Evolutionary conservation across 2,888 invertebrate genomes (phyloP), one percentile per base, ranked within the genome.

Genomic region (Noctuana brunneofusca): DNA sequence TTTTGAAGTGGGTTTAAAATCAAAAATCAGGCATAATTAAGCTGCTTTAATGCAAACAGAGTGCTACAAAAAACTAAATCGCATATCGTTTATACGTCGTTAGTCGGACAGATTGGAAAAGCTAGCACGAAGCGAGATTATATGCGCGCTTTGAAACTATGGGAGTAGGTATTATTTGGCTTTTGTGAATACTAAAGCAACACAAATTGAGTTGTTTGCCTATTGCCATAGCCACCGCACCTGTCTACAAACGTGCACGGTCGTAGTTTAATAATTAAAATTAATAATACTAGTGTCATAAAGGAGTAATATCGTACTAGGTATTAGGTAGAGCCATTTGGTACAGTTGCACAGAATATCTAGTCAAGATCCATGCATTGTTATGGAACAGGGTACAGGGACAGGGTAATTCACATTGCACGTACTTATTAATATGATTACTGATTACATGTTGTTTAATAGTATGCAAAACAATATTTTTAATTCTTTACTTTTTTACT

Each of bases 111-210:
- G n/a, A 52, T 12, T 1, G 43, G 38, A n/a, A 55, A 49, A 67
- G 69, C 65, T 69, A 64, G 64, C 58, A 60, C 62, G 64, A 63
- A 58, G 63, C 54, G 68, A 69, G 72, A 75, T 76, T 72, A 73
- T 72, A 71, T 69, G 68, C 69, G 65, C 67, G 69, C 70, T 71
- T 71, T 69, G 68, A 71, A 70, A 73, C 73, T 72, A 68, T 64
- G 58, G 65, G 66, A 58, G 68, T 68, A 68, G 68, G 70, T 70
- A 72, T 73, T 75, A 75, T 75, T 72, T 65, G 65, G 70, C 72
- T 75, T 76, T 80, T 80, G 79, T 81, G 79, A 75, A 79, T 80
- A 76, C 53, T 63, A 65, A 68, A 79, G 72, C 68, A 72, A 73
- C 55, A 63, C 63, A 73, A 78, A 79, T 78, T 76, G 75, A 78